A percentile compares a stretch with the other conserved stretches of the same genome.
Evolutionary conservation across 2,888 invertebrate species (phyloP).

Genomic region (Corythucha ciliata): DNA sequence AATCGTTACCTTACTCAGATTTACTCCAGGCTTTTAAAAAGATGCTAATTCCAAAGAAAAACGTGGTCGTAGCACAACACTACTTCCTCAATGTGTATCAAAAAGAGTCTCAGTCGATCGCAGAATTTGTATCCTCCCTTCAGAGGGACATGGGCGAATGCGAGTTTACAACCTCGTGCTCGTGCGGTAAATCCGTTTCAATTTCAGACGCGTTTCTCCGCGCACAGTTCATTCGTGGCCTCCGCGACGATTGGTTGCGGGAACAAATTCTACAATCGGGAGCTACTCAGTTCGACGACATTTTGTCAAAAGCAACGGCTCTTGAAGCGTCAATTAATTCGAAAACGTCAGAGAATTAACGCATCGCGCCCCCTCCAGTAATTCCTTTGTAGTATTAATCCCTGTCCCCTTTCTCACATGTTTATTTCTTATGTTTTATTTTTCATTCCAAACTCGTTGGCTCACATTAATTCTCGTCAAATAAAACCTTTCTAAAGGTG

Average conservation of each 20-base stretch:
- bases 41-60: conserved; percentile 7
- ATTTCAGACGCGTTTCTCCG: conserved; percentile 2
- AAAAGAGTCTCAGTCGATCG: conserved; percentile 7
- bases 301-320: background rate
- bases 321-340: conserved; percentile 1
- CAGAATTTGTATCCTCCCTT: conserved; percentile 15
- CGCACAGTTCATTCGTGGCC: conserved; percentile 16
- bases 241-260: background rate
- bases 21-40: background rate
- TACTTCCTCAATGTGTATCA: conserved; percentile 4
- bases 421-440: too few species aligned
- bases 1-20: background rate
- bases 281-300: conserved; percentile 1
- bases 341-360: too few species aligned
- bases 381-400: too few species aligned
- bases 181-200: background rate
- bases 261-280: conserved; percentile 10
- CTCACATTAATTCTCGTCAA: too few species aligned
- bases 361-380: too few species aligned
- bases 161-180: conserved; percentile 6
- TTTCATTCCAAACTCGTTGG: too few species aligned
- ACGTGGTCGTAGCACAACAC: conserved; percentile 8
- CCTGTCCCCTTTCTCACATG: too few species aligned
- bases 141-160: conserved; percentile 15
- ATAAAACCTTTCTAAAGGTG: too few species aligned